phyloP scores from a whole-genome alignment of 2,113 vertebrate species.

The Cinclus mexicanus region DNA sequence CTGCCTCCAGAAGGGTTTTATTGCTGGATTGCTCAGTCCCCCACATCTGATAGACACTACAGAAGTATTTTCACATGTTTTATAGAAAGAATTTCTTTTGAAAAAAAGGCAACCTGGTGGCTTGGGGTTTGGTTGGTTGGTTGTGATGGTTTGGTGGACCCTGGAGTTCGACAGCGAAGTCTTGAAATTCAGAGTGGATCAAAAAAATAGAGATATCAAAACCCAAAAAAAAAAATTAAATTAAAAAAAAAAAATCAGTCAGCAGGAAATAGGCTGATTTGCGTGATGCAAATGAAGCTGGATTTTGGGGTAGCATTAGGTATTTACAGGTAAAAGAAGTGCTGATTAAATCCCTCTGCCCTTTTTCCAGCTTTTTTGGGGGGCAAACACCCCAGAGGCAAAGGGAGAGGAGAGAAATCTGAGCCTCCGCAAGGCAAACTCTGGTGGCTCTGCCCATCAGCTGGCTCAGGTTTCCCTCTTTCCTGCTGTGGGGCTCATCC shows the following conservation, averaged over 20 bases:
- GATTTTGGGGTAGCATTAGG: slow-evolving; percentile 19
- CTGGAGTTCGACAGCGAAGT: slow-evolving; percentile 19
- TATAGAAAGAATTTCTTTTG: slow-evolving; percentile 21
- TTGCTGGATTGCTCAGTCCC: slow-evolving; percentile 47
- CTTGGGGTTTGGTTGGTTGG: not conserved
- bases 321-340: slow-evolving; percentile 70
- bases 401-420: not conserved
- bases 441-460: slow-evolving; percentile 56
- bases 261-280: slow-evolving; percentile 42
- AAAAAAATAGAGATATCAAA: not conserved
- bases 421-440: slow-evolving; percentile 60
- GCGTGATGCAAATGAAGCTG: not conserved
- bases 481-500: not conserved
- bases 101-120: slow-evolving; percentile 70
- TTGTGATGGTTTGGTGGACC: slow-evolving; percentile 45
- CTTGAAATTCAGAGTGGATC: slow-evolving; percentile 18
- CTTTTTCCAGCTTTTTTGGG: slow-evolving; percentile 3
- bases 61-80: not conserved
- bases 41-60: not conserved
- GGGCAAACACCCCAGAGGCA: not conserved
- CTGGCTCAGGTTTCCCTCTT: slow-evolving; percentile 62
- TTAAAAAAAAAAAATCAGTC: not conserved
- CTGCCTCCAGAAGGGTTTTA: slow-evolving; percentile 18
- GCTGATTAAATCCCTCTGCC: not conserved
- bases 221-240: not conserved